Evolutionary conservation across 2,113 vertebrate species (phyloP), one percentile per base, ranked within the genome.

Genomic region (Microtus ochrogaster): DNA sequence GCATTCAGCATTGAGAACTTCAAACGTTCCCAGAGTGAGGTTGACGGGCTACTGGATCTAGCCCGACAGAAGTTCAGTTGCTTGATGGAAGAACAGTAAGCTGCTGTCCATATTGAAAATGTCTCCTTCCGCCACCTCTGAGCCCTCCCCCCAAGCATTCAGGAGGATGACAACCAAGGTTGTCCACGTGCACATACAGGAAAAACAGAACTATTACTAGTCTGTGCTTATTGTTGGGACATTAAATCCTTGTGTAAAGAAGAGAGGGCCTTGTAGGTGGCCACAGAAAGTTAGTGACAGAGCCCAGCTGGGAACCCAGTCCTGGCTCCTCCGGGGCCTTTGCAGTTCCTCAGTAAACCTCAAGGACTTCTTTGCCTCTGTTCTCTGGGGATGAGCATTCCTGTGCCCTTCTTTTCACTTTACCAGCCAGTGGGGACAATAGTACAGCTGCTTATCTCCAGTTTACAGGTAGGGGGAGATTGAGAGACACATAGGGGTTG

Each of bases 1-100:
- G 99, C 99, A 6, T 99, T 99, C 98, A 99, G 99, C 98, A 99
- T 99, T 33, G 99, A 99, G 98, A 99, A 99, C 98, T 99, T 99
- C 97, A 99, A 99, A 94, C 99, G 99, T 88, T 99, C 99, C 81
- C 98, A 99, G 97, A 99, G 99, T 55, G 99, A 99, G 97, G 99
- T 99, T 97, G 99, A 99, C 0, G 99, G 99, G 12, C 98, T 99
- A 39, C 99, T 99, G 99, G 99, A 99, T 92, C 98, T 99, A 97
- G 99, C 99, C 95, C 99, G 98, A 14, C 99, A 99, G 98, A 99
- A 99, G 94, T 99, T 99, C 94, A 98, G 94, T 95, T 99, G 98
- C 91, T 99, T 99, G 49, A 97, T 99, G 98, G 99, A 99, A 74
- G 99, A 99, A 97, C 99, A 99, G 99, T 99, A 98, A 99, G 99